Conservation (phyloP, 2,888 invertebrate species). For the Andrena bucephala region DNA sequence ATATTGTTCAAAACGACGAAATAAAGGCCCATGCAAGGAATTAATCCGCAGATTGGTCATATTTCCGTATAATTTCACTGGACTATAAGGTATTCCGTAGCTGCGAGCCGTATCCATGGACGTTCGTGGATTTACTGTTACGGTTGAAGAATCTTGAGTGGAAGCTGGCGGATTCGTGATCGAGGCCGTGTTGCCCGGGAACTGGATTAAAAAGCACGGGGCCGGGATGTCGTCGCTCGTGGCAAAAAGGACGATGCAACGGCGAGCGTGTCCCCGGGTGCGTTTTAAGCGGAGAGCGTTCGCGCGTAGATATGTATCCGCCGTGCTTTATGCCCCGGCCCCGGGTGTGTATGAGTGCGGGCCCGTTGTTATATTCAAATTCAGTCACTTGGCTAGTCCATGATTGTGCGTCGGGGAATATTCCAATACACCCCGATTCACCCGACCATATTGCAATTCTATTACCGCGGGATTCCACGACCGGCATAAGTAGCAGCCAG, state of each 20-base stretch:
- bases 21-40: too few species aligned
- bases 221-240: constrained; percentile 9
- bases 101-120: background rate
- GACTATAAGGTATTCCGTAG: background rate
- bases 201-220: constrained; percentile 40
- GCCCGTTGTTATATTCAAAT: constrained; percentile 83
- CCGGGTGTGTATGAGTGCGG: constrained; percentile 77
- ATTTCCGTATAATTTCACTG: too few species aligned
- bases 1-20: too few species aligned
- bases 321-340: constrained; percentile 77
- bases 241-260: constrained; percentile 19
- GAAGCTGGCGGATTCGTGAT: constrained; percentile 4
- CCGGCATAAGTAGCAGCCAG: constrained; percentile 59
- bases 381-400: constrained; percentile 80
- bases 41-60: too few species aligned
- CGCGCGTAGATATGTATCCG: constrained; percentile 81
- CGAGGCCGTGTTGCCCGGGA: constrained; percentile 5
- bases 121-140: background rate
- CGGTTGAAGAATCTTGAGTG: background rate
- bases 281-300: constrained; percentile 42
- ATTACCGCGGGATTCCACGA: constrained; percentile 70
- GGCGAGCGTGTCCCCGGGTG: constrained; percentile 53
- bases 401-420: constrained; percentile 80
- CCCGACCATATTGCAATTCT: constrained; percentile 67
- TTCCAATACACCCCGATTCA: constrained; percentile 73